A percentile compares a stretch with the other conserved stretches of the same genome.
phyloP scores from a whole-genome alignment of 2,797 vertebrate species.

The Meriones psammophilus region DNA sequence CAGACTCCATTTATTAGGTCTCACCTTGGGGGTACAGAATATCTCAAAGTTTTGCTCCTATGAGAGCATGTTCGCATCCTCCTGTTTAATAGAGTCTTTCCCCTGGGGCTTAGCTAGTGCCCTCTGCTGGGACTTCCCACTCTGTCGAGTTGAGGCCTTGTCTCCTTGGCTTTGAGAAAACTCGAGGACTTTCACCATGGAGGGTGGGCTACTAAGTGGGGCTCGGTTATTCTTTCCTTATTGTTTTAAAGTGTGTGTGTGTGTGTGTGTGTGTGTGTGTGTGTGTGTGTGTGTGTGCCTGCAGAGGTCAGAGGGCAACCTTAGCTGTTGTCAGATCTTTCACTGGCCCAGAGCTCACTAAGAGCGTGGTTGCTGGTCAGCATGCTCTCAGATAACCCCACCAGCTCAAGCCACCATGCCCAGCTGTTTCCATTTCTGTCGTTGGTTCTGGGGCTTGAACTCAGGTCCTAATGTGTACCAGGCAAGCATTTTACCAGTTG shows the following conservation, averaged over 20 bases:
- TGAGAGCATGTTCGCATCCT: background rate
- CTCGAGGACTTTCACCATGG: background rate
- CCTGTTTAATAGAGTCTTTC: background rate
- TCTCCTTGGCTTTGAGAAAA: too few relatives aligned
- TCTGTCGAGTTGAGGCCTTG: background rate
- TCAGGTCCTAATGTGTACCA: background rate
- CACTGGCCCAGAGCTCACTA: background rate
- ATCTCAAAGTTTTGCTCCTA: background rate
- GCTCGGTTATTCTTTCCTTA: background rate
- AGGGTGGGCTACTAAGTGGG: background rate
- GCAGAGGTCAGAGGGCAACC: background rate
- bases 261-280: too few relatives aligned
- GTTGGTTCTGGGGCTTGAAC: background rate
- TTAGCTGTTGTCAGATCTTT: background rate
- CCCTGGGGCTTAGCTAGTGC: background rate
- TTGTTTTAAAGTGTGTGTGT: background rate
- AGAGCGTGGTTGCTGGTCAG: background rate
- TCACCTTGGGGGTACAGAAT: background rate
- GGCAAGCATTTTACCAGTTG: background rate
- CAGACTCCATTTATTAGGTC: background rate
- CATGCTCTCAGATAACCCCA: too few relatives aligned
- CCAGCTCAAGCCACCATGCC: background rate
- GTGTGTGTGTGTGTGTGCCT: background rate
- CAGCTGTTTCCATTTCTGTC: background rate
- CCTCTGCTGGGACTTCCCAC: background rate